These are phyloP conservation scores for Amblyopsis rosae DNA, from an alignment of 2,113 vertebrate species.

Conservation along the genomic window DNA sequence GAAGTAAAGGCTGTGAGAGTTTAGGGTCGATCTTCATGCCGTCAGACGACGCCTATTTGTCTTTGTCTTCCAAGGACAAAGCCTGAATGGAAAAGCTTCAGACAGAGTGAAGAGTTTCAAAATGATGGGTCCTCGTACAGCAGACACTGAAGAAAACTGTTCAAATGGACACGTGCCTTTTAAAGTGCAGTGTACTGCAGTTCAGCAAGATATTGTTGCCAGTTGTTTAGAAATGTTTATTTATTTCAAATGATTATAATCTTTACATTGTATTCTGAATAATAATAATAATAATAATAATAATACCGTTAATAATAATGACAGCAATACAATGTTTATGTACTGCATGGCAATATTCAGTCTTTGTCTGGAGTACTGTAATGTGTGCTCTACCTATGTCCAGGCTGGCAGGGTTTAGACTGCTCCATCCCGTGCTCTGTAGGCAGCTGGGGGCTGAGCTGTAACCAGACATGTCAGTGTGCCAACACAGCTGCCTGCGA, in stretches of 20 bases:
- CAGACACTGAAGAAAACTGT: too few species aligned
- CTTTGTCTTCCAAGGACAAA: neutral
- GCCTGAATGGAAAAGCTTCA: too few species aligned
- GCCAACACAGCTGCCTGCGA: conserved; percentile 84
- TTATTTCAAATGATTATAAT: too few species aligned
- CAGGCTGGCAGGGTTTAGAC: conserved; percentile 90
- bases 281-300: too few species aligned
- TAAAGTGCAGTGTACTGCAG: too few species aligned
- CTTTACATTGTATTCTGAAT: too few species aligned
- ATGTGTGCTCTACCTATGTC: neutral
- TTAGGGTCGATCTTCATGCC: neutral
- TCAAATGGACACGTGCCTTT: too few species aligned
- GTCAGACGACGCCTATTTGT: neutral
- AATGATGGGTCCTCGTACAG: too few species aligned
- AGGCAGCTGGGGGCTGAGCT: conserved; percentile 84
- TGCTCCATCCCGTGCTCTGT: conserved; percentile 86
- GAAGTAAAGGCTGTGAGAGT: conserved; percentile 12
- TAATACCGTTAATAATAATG: neutral
- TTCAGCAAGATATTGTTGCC: too few species aligned
- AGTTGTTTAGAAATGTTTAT: too few species aligned
- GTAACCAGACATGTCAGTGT: conserved; percentile 85
- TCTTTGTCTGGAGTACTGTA: neutral
- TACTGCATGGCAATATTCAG: too few species aligned
- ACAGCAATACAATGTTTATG: neutral
- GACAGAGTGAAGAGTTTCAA: too few species aligned